These are phyloP conservation scores for Lanistes nyassanus DNA, from an alignment of 1,140 invertebrate species.

Conservation along the genomic window DNA sequence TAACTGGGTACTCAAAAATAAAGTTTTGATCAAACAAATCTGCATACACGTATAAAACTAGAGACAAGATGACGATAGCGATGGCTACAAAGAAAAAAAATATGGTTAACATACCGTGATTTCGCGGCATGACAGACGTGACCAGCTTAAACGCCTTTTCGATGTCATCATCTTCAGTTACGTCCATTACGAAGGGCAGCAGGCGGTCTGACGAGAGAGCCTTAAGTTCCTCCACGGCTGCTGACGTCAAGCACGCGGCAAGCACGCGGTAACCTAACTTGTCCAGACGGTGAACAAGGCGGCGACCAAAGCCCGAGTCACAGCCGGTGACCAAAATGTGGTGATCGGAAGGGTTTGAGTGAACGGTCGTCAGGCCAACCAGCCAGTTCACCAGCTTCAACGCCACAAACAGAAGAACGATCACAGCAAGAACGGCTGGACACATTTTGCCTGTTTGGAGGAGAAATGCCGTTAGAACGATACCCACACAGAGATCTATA, in stretches of 20 bases:
- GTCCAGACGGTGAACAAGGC: slow-evolving; percentile 62
- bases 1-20: too few species aligned
- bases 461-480: too few species aligned
- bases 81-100: too few species aligned
- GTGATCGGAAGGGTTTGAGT: background rate
- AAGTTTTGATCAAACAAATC: too few species aligned
- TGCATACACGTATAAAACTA: too few species aligned
- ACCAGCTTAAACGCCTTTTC: slow-evolving; percentile 27
- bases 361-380: background rate
- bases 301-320: slow-evolving; percentile 68
- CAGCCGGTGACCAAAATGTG: slow-evolving; percentile 67
- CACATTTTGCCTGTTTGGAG: too few species aligned
- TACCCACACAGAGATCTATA: too few species aligned
- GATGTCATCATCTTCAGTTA: slow-evolving; percentile 37
- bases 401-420: background rate
- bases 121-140: slow-evolving; percentile 22
- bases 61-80: too few species aligned
- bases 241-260: slow-evolving; percentile 61
- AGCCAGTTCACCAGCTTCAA: slow-evolving; percentile 11
- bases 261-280: slow-evolving; percentile 66
- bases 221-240: slow-evolving; percentile 32
- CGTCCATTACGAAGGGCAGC: slow-evolving; percentile 33
- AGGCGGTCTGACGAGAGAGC: slow-evolving; percentile 22
- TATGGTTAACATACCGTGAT: slow-evolving; percentile 13
- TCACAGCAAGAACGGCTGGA: too few species aligned